Evolutionary conservation across 2,113 vertebrate genomes (phyloP), one percentile per base, ranked within the genome.

Genomic region (Leucoraja erinaceus): DNA sequence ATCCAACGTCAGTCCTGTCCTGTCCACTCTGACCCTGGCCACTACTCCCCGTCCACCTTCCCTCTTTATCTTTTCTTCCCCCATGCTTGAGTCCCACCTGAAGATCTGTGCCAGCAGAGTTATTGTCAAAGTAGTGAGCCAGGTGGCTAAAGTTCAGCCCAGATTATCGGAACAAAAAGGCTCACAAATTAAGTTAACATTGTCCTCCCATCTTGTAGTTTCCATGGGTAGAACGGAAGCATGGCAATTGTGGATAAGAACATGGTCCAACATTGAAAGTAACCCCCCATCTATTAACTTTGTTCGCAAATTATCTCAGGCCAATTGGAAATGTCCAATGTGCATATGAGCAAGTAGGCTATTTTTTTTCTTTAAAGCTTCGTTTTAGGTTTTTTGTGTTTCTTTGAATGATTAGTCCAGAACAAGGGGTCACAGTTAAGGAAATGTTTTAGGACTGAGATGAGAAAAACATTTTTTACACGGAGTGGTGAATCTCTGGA

Each of bases 401-500:
- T 47, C 38, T 47, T 91, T 28, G 90, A 72, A 25, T 47, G 68
- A 91, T 91, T n/a, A n/a, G n/a, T n/a, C n/a, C n/a, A n/a, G n/a
- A n/a, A n/a, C n/a, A n/a, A n/a, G n/a, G n/a, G n/a, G n/a, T n/a
- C n/a, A n/a, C n/a, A n/a, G n/a, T n/a, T n/a, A n/a, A n/a, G n/a
- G n/a, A n/a, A n/a, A n/a, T n/a, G n/a, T n/a, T n/a, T n/a, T n/a
- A n/a, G n/a, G n/a, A n/a, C n/a, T n/a, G n/a, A n/a, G n/a, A n/a
- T n/a, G n/a, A n/a, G n/a, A n/a, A n/a, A n/a, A n/a, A n/a, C n/a
- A n/a, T n/a, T n/a, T n/a, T n/a, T n/a, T n/a, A n/a, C n/a, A n/a
- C n/a, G n/a, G n/a, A n/a, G n/a, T n/a, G n/a, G n/a, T n/a, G n/a
- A n/a, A n/a, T n/a, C n/a, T n/a, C n/a, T n/a, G n/a, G n/a, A n/a